phyloP scores from a whole-genome alignment of 2,113 vertebrate species.

The Pseudopipra pipra region DNA sequence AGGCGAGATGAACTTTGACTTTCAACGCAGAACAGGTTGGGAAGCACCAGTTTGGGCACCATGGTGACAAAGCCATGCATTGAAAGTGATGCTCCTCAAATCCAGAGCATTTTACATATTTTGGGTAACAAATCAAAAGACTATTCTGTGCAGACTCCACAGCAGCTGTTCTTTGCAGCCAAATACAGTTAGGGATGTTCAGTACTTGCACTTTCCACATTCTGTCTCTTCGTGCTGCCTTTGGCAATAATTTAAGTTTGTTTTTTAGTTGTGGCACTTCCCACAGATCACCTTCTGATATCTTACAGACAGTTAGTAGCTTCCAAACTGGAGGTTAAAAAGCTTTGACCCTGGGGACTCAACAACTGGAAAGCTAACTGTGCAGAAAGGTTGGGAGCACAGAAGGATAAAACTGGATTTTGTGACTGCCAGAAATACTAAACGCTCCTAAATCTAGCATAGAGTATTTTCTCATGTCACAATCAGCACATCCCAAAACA shows the following conservation, averaged over 20 bases:
- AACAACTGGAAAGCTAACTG: neutral
- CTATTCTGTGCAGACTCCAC: neutral
- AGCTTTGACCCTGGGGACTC: neutral
- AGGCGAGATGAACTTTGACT: neutral
- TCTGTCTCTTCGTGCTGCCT: neutral
- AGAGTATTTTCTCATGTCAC: neutral
- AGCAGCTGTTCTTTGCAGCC: neutral
- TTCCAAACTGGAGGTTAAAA: neutral
- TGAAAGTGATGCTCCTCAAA: neutral
- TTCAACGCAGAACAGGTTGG: neutral
- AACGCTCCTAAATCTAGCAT: neutral
- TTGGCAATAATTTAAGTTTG: neutral
- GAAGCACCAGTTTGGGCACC: neutral
- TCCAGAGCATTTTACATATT: neutral
- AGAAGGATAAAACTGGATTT: neutral
- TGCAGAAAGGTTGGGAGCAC: neutral
- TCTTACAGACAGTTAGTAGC: neutral
- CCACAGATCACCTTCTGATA: neutral
- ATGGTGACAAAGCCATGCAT: neutral
- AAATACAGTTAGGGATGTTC: neutral
- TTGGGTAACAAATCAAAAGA: neutral
- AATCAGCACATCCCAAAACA: neutral
- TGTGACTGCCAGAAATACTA: neutral
- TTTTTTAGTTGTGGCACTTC: neutral
- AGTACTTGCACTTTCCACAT: neutral